Percentiles rank a stretch among this genome's conserved stretches.
Conservation (phyloP, 1,140 invertebrate genomes). For the Zaprionus kolodkinae region DNA sequence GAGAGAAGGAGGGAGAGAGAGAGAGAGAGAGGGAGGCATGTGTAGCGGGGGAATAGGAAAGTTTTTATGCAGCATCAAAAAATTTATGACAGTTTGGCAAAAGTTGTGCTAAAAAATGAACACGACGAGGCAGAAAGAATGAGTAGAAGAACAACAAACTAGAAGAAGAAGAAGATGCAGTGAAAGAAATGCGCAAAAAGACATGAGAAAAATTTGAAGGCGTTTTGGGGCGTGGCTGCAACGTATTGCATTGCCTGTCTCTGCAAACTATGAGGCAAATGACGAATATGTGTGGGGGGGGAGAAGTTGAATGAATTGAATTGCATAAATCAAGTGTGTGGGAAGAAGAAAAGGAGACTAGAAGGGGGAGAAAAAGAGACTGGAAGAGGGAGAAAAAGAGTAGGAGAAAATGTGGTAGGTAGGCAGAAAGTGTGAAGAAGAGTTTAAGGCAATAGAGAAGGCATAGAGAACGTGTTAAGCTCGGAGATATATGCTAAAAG, state of each 20-base stretch:
- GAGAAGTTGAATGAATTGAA: conserved; percentile 80
- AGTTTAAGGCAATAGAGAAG: background rate
- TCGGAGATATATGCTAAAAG: background rate
- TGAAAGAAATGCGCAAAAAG: conserved; percentile 47
- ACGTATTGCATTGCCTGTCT: conserved; percentile 5
- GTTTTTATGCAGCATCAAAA: conserved; percentile 68
- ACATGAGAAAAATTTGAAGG: conserved; percentile 34
- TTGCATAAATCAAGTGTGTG: conserved; percentile 78
- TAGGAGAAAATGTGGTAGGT: background rate
- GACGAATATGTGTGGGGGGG: conserved; percentile 39
- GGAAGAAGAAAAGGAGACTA: background rate
- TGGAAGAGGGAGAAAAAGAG: background rate
- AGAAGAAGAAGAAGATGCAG: conserved; percentile 42
- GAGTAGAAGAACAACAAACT: conserved; percentile 23
- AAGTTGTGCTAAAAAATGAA: conserved; percentile 55
- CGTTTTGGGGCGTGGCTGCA: conserved; percentile 32
- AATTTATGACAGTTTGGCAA: conserved; percentile 83
- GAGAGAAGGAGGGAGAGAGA: conserved; percentile 5
- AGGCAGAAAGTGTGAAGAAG: background rate
- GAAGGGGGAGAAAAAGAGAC: background rate
- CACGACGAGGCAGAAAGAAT: conserved; percentile 25
- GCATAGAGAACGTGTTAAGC: no score
- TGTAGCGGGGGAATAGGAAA: conserved; percentile 24
- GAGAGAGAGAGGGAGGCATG: background rate
- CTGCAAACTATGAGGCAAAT: conserved; percentile 24